These are phyloP conservation scores for Venusia cambrica DNA, from an alignment of 2,888 invertebrate species.

Conservation along the genomic window DNA sequence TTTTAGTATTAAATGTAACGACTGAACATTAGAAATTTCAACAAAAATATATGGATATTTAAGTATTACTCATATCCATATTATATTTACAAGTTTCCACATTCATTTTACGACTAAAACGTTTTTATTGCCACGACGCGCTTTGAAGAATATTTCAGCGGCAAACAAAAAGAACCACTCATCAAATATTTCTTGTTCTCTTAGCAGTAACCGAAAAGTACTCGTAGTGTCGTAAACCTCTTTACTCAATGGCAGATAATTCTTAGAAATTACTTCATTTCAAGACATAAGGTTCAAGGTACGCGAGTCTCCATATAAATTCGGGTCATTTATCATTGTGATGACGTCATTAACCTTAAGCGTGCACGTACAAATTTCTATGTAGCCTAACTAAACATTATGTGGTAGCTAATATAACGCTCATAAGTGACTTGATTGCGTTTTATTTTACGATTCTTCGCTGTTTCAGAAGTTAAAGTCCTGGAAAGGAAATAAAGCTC, in stretches of 20 bases:
- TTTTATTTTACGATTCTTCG: conserved; percentile 21
- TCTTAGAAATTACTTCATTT: conserved; percentile 66
- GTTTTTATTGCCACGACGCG: no score
- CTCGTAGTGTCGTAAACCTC: conserved; percentile 20
- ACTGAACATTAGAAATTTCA: no score
- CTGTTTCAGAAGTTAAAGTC: conserved; percentile 22
- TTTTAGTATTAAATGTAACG: no score
- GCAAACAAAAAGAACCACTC: neutral
- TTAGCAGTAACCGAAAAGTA: conserved; percentile 1
- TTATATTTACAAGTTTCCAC: no score
- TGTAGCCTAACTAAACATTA: conserved; percentile 27
- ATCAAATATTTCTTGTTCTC: neutral
- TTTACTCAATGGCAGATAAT: conserved; percentile 44
- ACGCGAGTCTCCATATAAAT: conserved; percentile 57
- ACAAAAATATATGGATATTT: no score
- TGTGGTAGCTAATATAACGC: conserved; percentile 24
- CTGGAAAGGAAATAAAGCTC: conserved; percentile 17
- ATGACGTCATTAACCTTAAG: conserved; percentile 59
- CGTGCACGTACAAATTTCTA: conserved; percentile 42
- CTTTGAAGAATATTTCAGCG: neutral
- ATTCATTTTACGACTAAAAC: no score
- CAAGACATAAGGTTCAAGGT: conserved; percentile 58
- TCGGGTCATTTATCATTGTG: conserved; percentile 59
- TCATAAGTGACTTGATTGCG: conserved; percentile 23
- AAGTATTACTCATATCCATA: no score